Percentiles rank a stretch among this genome's conserved stretches.
Conservation (phyloP, 2,888 invertebrate genomes). For the Theodoxus fluviatilis region DNA sequence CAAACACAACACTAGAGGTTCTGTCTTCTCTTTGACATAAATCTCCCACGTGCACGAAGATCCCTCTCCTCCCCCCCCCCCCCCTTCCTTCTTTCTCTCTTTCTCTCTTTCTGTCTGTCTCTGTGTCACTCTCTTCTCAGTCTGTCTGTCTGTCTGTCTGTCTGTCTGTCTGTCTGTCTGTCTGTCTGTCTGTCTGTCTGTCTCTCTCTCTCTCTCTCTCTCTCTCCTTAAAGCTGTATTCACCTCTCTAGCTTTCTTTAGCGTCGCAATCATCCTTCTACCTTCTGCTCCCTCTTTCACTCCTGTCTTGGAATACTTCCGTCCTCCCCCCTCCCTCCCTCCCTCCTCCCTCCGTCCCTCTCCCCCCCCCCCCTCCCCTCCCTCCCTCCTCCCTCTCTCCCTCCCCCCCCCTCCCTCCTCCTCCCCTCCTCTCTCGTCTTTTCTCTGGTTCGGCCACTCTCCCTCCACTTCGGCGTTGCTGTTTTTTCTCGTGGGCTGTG, state of each 20-base stretch:
- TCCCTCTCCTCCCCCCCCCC: background rate
- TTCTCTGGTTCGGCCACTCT: background rate
- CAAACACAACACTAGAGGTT: too few relatives aligned
- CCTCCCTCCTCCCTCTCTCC: background rate
- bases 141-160: conserved; percentile 1
- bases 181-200: conserved; percentile 1
- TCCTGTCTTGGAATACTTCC: too few relatives aligned
- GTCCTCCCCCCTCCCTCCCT: too few relatives aligned
- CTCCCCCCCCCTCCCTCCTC: conserved; percentile 2
- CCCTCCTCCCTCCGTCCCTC: background rate
- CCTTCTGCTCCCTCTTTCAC: too few relatives aligned
- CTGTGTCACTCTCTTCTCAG: background rate
- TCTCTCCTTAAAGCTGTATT: too few relatives aligned
- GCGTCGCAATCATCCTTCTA: too few relatives aligned
- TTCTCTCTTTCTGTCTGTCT: too few relatives aligned
- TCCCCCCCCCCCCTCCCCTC: background rate
- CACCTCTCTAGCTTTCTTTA: too few relatives aligned
- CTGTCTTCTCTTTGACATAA: too few relatives aligned
- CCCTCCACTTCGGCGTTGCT: background rate
- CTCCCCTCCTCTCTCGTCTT: background rate
- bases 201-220: conserved; percentile 12
- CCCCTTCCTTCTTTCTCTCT: background rate
- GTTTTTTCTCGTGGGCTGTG: too few relatives aligned
- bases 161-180: background rate
- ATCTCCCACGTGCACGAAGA: too few relatives aligned